phyloP scores from a whole-genome alignment of 1,140 invertebrate species.

The Piezodorus guildinii region DNA sequence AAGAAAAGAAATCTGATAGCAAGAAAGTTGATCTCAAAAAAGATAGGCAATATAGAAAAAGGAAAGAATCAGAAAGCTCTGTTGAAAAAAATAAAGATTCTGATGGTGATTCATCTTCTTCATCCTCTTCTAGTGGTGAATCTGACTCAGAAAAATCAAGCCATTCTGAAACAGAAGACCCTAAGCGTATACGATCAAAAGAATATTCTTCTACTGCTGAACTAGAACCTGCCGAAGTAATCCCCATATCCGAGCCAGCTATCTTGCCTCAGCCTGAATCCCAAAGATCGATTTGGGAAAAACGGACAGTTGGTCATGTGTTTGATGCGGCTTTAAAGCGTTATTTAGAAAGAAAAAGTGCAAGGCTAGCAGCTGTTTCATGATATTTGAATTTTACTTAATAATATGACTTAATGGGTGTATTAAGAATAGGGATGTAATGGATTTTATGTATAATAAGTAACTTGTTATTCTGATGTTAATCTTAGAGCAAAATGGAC shows the following conservation, averaged over 20 bases:
- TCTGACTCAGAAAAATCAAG: slow-evolving; percentile 24
- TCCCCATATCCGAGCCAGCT: slow-evolving; percentile 21
- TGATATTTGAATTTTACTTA: neutral
- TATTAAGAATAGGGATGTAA: too few species aligned
- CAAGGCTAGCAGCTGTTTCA: slow-evolving; percentile 29
- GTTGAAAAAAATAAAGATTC: slow-evolving; percentile 43
- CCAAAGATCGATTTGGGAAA: slow-evolving; percentile 56
- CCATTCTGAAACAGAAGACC: slow-evolving; percentile 24
- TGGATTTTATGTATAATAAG: too few species aligned
- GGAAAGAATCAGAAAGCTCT: slow-evolving; percentile 39
- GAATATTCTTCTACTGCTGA: slow-evolving; percentile 24
- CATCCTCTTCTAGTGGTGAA: slow-evolving; percentile 19
- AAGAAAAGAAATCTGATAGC: slow-evolving; percentile 26
- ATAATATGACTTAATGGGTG: too few species aligned
- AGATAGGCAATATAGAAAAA: slow-evolving; percentile 44
- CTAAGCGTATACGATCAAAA: slow-evolving; percentile 23
- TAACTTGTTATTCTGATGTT: too few species aligned
- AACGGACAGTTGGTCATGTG: slow-evolving; percentile 67
- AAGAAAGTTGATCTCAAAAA: slow-evolving; percentile 26
- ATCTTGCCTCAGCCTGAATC: slow-evolving; percentile 17
- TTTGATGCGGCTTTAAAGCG: slow-evolving; percentile 67
- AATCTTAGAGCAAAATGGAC: too few species aligned
- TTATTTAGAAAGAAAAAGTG: slow-evolving; percentile 64
- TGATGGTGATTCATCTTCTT: slow-evolving; percentile 45
- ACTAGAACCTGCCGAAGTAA: slow-evolving; percentile 5